Evolutionary conservation across 2,797 vertebrate species (phyloP).

Genomic region (Macropodus opercularis): DNA sequence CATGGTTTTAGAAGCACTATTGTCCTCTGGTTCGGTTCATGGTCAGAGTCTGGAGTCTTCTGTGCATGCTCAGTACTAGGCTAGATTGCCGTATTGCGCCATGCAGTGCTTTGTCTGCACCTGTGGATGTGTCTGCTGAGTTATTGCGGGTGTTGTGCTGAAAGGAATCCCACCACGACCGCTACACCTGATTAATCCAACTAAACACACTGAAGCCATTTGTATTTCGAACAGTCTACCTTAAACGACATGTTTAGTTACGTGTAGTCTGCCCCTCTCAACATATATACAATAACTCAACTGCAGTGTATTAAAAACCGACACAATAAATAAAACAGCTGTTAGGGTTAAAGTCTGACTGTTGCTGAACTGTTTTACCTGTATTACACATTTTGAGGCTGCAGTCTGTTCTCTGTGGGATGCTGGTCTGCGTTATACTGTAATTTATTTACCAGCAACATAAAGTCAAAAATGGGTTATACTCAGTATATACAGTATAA

Average conservation of each 20-base stretch:
- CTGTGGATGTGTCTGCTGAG: slow-evolving; percentile 26
- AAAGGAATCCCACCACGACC: neutral
- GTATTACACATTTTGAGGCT: neutral
- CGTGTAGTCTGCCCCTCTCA: rapidly evolving
- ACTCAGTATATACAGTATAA: too few species aligned
- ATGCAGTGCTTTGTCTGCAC: slow-evolving; percentile 58
- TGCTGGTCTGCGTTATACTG: too few species aligned
- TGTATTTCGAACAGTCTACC: neutral
- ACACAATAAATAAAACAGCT: neutral
- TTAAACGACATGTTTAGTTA: slow-evolving; percentile 7
- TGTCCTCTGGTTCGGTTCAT: slow-evolving; percentile 70
- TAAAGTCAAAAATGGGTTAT: too few species aligned
- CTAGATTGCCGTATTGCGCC: slow-evolving; percentile 66
- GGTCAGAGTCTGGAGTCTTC: slow-evolving; percentile 68
- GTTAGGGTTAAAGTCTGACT: neutral
- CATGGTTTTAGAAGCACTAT: slow-evolving; percentile 71
- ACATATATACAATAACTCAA: too few species aligned
- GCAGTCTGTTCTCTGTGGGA: neutral
- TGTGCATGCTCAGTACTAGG: slow-evolving; percentile 71
- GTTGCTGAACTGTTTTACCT: too few species aligned
- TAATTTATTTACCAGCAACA: neutral
- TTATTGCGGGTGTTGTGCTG: neutral
- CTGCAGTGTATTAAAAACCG: slow-evolving; percentile 10
- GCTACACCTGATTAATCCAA: neutral
- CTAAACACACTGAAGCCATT: neutral